Evolutionary conservation across 2,888 invertebrate genomes (phyloP).

Genomic region (Heteropelma amictum): DNA sequence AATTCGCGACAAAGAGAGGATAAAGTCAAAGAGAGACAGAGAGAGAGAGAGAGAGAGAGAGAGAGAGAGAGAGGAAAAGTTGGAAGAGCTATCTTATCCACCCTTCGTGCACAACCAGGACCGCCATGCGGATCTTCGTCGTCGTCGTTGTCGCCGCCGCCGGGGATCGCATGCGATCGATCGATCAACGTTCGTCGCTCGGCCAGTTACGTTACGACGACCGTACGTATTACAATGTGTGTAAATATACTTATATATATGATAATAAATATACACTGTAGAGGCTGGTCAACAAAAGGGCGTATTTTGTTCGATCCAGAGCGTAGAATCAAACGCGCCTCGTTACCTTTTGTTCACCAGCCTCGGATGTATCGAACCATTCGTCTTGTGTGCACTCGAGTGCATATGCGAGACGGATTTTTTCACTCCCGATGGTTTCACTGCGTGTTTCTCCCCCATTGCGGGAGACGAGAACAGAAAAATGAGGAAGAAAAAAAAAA

Average conservation of each 20-base stretch:
- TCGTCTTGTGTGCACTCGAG: constrained; percentile 36
- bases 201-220: constrained; percentile 50
- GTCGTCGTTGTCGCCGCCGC: constrained; percentile 30
- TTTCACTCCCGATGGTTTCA: constrained; percentile 50
- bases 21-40: not conserved
- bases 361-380: constrained; percentile 12
- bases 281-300: not conserved
- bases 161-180: constrained; percentile 64
- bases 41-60: not conserved
- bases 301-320: not conserved
- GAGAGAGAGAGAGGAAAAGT: constrained; percentile 39
- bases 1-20: not conserved
- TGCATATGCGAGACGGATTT: constrained; percentile 40
- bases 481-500: not conserved
- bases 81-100: constrained; percentile 26
- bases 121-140: constrained; percentile 65
- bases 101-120: constrained; percentile 21
- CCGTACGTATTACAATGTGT: constrained; percentile 23
- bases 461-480: not conserved
- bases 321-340: not conserved
- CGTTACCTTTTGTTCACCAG: not conserved
- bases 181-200: constrained; percentile 64
- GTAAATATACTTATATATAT: too few relatives aligned
- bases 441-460: constrained; percentile 42
- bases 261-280: too few relatives aligned